Percentiles rank a stretch among this genome's conserved stretches.
phyloP scores from a whole-genome alignment of 2,888 invertebrate genomes.

The Choreutis nemorana region DNA sequence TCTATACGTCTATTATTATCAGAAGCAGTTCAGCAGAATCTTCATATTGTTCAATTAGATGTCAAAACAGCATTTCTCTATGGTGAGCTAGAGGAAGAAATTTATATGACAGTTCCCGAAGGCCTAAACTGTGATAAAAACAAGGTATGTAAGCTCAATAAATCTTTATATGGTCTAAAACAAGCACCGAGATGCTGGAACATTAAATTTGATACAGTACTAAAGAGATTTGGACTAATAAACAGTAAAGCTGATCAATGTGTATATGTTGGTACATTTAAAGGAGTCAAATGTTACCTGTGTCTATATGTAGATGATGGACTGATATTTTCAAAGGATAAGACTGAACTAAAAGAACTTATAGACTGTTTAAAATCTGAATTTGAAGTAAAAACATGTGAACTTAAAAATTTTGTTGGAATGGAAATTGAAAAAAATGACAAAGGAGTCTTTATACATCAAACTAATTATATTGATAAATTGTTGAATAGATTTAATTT shows the following conservation, averaged over 20 bases:
- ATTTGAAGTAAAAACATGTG: constrained; percentile 9
- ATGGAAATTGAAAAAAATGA: constrained; percentile 8
- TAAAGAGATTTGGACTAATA: background rate
- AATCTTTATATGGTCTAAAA: no score
- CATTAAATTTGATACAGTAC: no score
- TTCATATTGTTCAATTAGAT: constrained; percentile 14
- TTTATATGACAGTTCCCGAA: constrained; percentile 14
- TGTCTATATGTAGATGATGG: no score
- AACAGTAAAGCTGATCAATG: constrained; percentile 1
- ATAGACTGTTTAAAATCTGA: no score
- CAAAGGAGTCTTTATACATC: constrained; percentile 3
- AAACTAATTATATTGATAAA: constrained; percentile 4
- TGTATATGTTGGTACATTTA: no score
- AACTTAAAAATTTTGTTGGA: constrained; percentile 8
- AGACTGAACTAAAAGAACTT: no score
- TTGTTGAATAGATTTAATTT: constrained; percentile 9
- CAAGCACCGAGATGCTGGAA: no score
- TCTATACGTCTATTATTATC: constrained; percentile 12
- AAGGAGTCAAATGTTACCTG: no score
- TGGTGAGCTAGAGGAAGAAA: constrained; percentile 11
- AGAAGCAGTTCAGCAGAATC: constrained; percentile 10
- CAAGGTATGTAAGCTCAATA: no score
- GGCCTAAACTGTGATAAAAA: no score
- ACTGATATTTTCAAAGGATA: no score
- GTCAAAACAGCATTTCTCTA: constrained; percentile 16